Conservation (phyloP, 2,113 vertebrate species). For the Acrocephalus arundinaceus region DNA sequence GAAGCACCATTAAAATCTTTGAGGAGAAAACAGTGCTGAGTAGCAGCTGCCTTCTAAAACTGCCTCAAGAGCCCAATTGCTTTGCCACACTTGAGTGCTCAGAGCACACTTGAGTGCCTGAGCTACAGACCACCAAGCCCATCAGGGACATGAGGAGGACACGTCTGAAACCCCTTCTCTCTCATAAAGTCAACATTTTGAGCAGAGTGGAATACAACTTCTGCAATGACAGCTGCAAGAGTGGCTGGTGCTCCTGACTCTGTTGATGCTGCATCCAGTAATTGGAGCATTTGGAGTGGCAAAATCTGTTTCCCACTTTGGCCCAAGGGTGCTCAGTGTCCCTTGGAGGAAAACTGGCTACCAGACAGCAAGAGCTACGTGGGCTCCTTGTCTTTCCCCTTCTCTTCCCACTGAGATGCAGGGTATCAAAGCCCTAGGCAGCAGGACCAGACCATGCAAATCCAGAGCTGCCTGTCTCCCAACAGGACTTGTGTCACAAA, state of each 20-base stretch:
- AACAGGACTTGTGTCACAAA: neutral
- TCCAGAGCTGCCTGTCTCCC: neutral
- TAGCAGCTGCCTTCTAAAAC: neutral
- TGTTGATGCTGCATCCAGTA: neutral
- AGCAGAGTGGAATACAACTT: neutral
- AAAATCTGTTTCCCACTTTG: neutral
- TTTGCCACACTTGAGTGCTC: neutral
- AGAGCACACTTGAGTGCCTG: neutral
- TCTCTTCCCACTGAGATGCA: neutral
- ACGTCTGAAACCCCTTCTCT: neutral
- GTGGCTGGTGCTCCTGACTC: neutral
- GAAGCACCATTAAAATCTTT: neutral
- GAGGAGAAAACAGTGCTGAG: neutral
- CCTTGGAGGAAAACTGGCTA: neutral
- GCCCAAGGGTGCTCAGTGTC: fast-evolving
- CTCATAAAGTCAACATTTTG: fast-evolving
- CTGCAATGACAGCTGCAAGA: neutral
- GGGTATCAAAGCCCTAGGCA: neutral
- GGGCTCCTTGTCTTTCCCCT: neutral
- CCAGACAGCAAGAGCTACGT: neutral
- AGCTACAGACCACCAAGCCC: neutral
- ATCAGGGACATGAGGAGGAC: fast-evolving
- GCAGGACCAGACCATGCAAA: neutral
- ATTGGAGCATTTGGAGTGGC: neutral
- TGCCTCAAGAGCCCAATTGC: neutral